These are phyloP conservation scores for Atherix ibis DNA, from an alignment of 2,888 invertebrate genomes.

Conservation along the genomic window DNA sequence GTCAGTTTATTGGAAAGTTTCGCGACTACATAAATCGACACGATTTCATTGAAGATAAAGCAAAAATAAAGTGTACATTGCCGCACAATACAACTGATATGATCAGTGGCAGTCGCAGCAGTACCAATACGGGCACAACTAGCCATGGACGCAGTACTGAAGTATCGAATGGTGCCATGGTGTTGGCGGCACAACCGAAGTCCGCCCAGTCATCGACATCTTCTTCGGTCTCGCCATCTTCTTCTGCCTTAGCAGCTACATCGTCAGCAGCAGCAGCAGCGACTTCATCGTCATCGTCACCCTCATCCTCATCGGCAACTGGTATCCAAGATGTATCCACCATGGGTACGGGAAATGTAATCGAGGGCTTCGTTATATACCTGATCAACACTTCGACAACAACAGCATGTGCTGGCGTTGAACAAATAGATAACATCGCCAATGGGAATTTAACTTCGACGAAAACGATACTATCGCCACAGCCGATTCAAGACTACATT, in stretches of 20 bases:
- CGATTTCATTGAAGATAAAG: slow-evolving; percentile 55
- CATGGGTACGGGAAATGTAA: background rate
- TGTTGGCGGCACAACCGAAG: no score
- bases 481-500: slow-evolving; percentile 60
- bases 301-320: slow-evolving; percentile 15
- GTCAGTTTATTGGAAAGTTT: slow-evolving; percentile 64
- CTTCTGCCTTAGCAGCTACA: slow-evolving; percentile 9
- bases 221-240: slow-evolving; percentile 15
- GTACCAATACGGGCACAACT: slow-evolving; percentile 2
- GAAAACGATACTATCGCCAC: slow-evolving; percentile 25
- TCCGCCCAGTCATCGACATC: background rate
- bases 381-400: slow-evolving; percentile 40
- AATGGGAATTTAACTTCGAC: slow-evolving; percentile 58
- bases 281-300: slow-evolving; percentile 13
- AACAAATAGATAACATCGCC: slow-evolving; percentile 37
- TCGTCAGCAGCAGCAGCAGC: slow-evolving; percentile 12
- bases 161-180: no score
- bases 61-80: slow-evolving; percentile 55
- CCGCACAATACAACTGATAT: slow-evolving; percentile 6
- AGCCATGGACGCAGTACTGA: background rate
- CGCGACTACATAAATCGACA: slow-evolving; percentile 66
- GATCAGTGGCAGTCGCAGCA: slow-evolving; percentile 1
- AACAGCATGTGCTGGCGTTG: slow-evolving; percentile 37
- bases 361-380: slow-evolving; percentile 8
- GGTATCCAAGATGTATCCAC: slow-evolving; percentile 2